These are phyloP conservation scores for Mionectes macconnelli DNA, from an alignment of 2,113 vertebrate genomes.

Conservation along the genomic window DNA sequence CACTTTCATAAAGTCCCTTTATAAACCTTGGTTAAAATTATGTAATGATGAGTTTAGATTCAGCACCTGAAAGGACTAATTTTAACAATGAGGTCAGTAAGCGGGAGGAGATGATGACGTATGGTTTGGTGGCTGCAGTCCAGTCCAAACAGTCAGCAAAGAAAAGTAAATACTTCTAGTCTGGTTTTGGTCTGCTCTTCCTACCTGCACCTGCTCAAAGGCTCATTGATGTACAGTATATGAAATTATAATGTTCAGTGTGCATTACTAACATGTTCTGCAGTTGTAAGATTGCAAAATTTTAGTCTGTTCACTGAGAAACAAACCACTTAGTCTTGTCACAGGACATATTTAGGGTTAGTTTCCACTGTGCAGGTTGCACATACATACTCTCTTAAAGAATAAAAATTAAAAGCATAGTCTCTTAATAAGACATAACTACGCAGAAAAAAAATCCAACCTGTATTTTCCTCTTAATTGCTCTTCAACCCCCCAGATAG, in stretches of 20 bases:
- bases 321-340: background rate
- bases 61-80: background rate
- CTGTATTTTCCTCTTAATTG: background rate
- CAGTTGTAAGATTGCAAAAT: background rate
- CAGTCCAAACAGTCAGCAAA: constrained; percentile 35
- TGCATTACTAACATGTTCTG: background rate
- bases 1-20: constrained; percentile 25
- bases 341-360: background rate
- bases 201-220: constrained; percentile 51
- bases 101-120: background rate
- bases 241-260: background rate
- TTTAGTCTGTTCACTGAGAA: background rate
- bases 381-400: background rate
- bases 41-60: constrained; percentile 20
- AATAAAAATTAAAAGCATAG: background rate
- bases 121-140: constrained; percentile 5
- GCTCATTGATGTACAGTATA: background rate
- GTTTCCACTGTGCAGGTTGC: background rate
- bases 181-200: constrained; percentile 29
- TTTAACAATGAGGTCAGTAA: constrained; percentile 47
- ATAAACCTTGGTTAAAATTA: constrained; percentile 35
- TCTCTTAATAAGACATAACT: background rate
- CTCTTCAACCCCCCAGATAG: background rate
- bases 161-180: constrained; percentile 35
- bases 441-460: background rate